These are phyloP conservation scores for Donacobius atricapilla DNA, from an alignment of 2,113 vertebrate genomes.

Conservation along the genomic window DNA sequence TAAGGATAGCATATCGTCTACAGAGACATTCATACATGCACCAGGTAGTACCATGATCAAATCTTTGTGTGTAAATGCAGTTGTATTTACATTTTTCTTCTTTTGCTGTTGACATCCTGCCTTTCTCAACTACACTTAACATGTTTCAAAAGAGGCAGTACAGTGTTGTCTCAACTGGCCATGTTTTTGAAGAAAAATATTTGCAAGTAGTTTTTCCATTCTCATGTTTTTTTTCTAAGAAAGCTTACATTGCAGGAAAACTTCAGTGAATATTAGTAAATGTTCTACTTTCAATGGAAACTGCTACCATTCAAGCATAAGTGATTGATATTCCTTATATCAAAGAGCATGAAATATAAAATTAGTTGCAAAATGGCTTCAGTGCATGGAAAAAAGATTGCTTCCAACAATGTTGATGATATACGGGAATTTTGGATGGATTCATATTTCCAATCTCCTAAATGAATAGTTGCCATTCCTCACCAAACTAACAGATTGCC, in stretches of 20 bases:
- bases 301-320: constrained; percentile 10
- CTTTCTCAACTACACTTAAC: background rate
- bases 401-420: background rate
- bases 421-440: background rate
- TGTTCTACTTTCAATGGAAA: background rate
- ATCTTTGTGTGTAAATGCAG: background rate
- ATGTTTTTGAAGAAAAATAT: background rate
- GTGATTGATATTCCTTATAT: constrained; percentile 34
- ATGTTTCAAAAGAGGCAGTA: background rate
- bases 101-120: background rate
- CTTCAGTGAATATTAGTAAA: background rate
- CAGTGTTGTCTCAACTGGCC: background rate
- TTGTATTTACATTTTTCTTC: background rate
- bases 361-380: constrained; percentile 3
- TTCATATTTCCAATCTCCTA: background rate
- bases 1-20: background rate
- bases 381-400: background rate
- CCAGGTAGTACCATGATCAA: background rate
- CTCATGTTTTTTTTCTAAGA: background rate
- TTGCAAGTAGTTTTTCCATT: background rate
- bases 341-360: constrained; percentile 17
- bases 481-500: background rate
- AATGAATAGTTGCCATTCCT: background rate
- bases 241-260: constrained; percentile 1
- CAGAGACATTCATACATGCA: background rate